phyloP scores from a whole-genome alignment of 1,140 invertebrate species.

The Brachionus manjavacas region DNA sequence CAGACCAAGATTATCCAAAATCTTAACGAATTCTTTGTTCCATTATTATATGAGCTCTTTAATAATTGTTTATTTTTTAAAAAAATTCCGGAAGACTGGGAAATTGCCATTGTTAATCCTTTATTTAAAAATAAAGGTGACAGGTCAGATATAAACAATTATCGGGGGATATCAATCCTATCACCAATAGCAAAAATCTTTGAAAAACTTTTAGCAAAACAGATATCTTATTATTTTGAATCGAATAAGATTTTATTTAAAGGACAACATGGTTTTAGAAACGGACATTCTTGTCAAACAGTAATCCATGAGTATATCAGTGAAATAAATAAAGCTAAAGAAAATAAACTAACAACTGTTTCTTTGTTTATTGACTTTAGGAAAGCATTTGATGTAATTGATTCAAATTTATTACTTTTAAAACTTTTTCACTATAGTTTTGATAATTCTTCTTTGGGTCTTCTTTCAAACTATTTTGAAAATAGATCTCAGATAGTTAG shows the following conservation, averaged over 20 bases:
- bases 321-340: not conserved
- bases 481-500: not conserved
- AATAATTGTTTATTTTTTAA: not conserved
- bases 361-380: not conserved
- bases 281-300: not conserved
- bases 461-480: not conserved
- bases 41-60: no score
- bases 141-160: not conserved
- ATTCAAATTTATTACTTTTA: not conserved
- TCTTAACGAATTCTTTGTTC: not conserved
- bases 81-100: not conserved
- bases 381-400: conserved; percentile 1
- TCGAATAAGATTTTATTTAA: not conserved
- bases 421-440: not conserved
- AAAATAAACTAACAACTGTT: not conserved
- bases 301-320: not conserved
- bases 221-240: no score
- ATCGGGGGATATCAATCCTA: not conserved
- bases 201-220: not conserved
- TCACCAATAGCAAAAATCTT: not conserved
- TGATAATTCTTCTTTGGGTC: not conserved
- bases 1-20: not conserved
- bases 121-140: conserved; percentile 19
- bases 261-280: not conserved
- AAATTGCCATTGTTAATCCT: not conserved